phyloP scores from a whole-genome alignment of 2,113 vertebrate species.

The Donacobius atricapilla region DNA sequence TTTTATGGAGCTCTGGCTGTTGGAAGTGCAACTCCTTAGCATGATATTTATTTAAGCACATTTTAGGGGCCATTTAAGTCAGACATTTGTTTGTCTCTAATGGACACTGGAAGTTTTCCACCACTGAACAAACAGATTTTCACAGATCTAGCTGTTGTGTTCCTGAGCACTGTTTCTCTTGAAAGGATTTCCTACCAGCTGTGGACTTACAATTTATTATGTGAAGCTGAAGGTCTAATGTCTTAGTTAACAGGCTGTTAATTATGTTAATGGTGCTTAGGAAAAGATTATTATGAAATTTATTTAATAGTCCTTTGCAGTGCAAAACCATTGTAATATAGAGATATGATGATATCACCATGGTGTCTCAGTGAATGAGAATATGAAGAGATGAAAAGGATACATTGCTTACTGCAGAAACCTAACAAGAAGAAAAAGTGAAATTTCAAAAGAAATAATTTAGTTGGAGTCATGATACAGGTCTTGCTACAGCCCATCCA shows the following conservation, averaged over 20 bases:
- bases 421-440: neutral
- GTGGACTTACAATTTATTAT: constrained; percentile 29
- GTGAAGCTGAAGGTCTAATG: constrained; percentile 10
- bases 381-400: neutral
- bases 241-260: constrained; percentile 50
- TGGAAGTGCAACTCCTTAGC: neutral
- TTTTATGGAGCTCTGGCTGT: neutral
- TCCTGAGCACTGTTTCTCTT: neutral
- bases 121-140: constrained; percentile 26
- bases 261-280: constrained; percentile 58
- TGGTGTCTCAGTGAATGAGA: neutral
- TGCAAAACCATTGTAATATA: constrained; percentile 11
- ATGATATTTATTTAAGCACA: constrained; percentile 21
- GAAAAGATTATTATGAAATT: constrained; percentile 49
- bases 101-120: neutral
- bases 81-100: constrained; percentile 18
- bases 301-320: constrained; percentile 44
- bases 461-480: neutral
- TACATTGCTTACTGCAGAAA: neutral
- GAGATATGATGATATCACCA: neutral
- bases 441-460: neutral
- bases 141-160: neutral
- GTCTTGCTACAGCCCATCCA: neutral
- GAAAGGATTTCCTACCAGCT: constrained; percentile 11
- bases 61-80: constrained; percentile 8